Conservation (phyloP, 2,797 vertebrate genomes). For the Oryzias dopingdopingensis region DNA sequence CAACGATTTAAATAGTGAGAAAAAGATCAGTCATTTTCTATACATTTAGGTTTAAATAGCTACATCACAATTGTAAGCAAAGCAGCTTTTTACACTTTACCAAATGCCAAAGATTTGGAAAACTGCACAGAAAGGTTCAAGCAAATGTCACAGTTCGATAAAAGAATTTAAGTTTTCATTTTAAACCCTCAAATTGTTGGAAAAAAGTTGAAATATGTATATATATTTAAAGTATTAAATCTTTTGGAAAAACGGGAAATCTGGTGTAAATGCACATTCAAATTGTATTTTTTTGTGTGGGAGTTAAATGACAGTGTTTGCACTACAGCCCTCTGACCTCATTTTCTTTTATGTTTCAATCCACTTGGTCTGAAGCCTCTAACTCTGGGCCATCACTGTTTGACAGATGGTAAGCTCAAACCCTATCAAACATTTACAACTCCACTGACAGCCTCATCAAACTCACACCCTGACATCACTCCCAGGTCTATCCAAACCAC, state of each 20-base stretch:
- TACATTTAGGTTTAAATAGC: no score
- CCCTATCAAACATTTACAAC: constrained; percentile 78
- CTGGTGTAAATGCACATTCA: constrained; percentile 1
- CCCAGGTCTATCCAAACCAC: constrained; percentile 30
- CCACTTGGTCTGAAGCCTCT: constrained; percentile 19
- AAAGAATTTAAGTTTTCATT: no score
- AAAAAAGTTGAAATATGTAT: no score
- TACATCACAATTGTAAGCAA: no score
- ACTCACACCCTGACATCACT: constrained; percentile 53
- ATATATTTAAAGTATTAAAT: not conserved
- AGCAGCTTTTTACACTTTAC: no score
- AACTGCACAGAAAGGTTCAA: no score
- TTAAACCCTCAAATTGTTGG: no score
- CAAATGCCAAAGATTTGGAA: no score
- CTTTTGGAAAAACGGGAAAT: not conserved
- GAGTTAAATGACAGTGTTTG: not conserved
- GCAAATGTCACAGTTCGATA: no score
- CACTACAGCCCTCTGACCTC: not conserved
- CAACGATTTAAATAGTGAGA: no score
- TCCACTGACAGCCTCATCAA: constrained; percentile 53
- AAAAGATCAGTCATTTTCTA: no score
- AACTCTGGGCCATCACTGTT: constrained; percentile 41
- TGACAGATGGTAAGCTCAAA: constrained; percentile 75
- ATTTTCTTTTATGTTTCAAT: constrained; percentile 6
- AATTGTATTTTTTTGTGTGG: not conserved